Percentiles rank a stretch among this genome's conserved stretches.
Evolutionary conservation across 2,797 vertebrate species (phyloP).

Genomic region (Malurus leucopterus): DNA sequence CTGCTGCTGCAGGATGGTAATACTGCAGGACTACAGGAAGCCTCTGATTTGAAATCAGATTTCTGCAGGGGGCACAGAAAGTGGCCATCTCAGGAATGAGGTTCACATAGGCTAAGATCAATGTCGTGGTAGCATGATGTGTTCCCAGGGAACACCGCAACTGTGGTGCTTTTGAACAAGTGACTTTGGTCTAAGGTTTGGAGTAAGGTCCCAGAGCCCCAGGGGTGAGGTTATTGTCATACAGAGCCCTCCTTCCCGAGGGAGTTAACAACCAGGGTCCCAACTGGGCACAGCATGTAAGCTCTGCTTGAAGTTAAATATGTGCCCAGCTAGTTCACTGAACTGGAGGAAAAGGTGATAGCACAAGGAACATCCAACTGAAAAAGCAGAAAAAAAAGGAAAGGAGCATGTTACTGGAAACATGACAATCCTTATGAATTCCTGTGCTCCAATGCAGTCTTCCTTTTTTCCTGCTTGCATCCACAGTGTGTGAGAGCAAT

Average conservation of each 20-base stretch:
- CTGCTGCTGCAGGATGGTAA: not conserved
- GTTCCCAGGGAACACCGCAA: not conserved
- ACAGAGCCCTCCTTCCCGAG: not conserved
- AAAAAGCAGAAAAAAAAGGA: not conserved
- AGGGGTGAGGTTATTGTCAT: not conserved
- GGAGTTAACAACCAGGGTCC: not conserved
- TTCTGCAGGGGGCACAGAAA: not conserved
- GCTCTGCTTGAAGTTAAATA: not conserved
- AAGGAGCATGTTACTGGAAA: not conserved
- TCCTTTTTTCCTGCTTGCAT: not conserved
- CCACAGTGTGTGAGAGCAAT: not conserved
- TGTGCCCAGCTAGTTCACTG: not conserved
- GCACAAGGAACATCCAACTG: not conserved
- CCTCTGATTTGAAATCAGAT: not conserved
- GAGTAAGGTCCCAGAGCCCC: not conserved
- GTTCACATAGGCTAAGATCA: rapidly evolving
- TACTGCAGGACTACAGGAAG: not conserved
- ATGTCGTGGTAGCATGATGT: not conserved
- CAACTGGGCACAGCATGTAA: not conserved
- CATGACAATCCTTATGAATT: not conserved
- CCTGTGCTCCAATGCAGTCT: not conserved
- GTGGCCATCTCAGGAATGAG: not conserved
- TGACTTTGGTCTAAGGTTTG: not conserved
- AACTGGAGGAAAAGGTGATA: not conserved
- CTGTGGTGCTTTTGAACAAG: not conserved